Evolutionary conservation across 2,888 invertebrate species (phyloP), one percentile per base, ranked within the genome.

Genomic region (Nesidiocoris tenuis): DNA sequence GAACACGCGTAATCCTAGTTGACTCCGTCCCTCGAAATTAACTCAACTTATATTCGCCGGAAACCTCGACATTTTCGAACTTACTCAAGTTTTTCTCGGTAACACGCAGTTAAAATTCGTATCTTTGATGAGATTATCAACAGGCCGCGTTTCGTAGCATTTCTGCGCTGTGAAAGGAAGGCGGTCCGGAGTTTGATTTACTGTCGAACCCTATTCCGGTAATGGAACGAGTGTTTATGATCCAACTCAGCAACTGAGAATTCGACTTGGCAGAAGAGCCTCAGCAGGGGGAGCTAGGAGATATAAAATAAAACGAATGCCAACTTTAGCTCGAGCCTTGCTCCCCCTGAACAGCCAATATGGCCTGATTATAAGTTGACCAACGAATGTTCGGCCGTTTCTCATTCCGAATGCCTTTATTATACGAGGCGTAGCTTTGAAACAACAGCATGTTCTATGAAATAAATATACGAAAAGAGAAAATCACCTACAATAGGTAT

Each of bases 141-240:
- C n/a, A n/a, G n/a, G n/a, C n/a, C n/a, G n/a, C n/a, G n/a, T n/a
- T n/a, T n/a, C n/a, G n/a, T n/a, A n/a, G n/a, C n/a, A n/a, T n/a
- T n/a, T n/a, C n/a, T n/a, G n/a, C n/a, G n/a, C n/a, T n/a, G n/a
- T n/a, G n/a, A n/a, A n/a, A n/a, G n/a, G n/a, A n/a, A n/a, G n/a
- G n/a, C n/a, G n/a, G n/a, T n/a, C n/a, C 61, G 39, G 39, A 12
- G n/a, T 23, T 39, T 72, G 72, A 72, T 72, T 72, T 72, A 72
- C 61, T 22, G 72, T 54, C 72, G 63, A 72, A 72, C 72, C 72
- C 72, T 72, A 72, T 72, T 72, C 72, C 65, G 57, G 59, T 75
- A 75, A 75, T 75, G 74, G 74, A 66, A 59, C 54, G 74, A 66
- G 74, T 74, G 74, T 74, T 75, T 75, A 75, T 75, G 65, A 57